phyloP scores from a whole-genome alignment of 2,113 vertebrate species.

The Bungarus multicinctus region DNA sequence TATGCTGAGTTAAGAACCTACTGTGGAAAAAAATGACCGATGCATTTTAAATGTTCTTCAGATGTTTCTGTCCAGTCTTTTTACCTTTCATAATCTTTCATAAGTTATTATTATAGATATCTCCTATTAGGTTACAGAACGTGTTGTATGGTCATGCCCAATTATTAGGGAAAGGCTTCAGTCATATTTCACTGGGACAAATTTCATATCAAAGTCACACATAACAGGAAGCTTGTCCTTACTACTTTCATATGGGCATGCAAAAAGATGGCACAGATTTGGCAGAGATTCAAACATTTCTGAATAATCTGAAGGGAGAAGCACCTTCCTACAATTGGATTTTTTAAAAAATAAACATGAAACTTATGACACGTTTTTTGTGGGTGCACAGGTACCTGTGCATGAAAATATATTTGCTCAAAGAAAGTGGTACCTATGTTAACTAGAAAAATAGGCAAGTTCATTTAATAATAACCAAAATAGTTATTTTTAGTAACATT shows the following conservation, averaged over 20 bases:
- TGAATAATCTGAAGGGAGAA: not conserved
- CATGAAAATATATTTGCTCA: not conserved
- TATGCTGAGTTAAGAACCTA: not conserved
- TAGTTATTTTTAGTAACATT: not conserved
- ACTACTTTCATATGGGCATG: not conserved
- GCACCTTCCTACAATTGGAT: not conserved
- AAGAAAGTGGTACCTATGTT: not conserved
- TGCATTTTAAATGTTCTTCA: constrained; percentile 5
- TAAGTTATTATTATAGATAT: constrained; percentile 6
- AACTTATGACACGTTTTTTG: not conserved
- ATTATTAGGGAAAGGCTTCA: constrained; percentile 8
- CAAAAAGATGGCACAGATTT: not conserved
- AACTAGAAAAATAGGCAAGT: not conserved
- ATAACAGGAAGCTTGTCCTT: not conserved
- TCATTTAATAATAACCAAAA: not conserved
- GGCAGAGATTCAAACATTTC: constrained; percentile 1
- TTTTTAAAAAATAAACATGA: not conserved
- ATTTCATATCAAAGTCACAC: constrained; percentile 1
- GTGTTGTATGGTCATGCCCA: not conserved
- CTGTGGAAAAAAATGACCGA: constrained; percentile 7
- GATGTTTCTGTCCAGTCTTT: not conserved
- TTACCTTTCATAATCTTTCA: constrained; percentile 3
- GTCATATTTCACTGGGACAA: not conserved
- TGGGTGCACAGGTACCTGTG: not conserved
- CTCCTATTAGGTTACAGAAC: not conserved